Evolutionary conservation across 2,113 vertebrate species (phyloP), one percentile per base, ranked within the genome.

Genomic region (Amphiprion ocellaris): DNA sequence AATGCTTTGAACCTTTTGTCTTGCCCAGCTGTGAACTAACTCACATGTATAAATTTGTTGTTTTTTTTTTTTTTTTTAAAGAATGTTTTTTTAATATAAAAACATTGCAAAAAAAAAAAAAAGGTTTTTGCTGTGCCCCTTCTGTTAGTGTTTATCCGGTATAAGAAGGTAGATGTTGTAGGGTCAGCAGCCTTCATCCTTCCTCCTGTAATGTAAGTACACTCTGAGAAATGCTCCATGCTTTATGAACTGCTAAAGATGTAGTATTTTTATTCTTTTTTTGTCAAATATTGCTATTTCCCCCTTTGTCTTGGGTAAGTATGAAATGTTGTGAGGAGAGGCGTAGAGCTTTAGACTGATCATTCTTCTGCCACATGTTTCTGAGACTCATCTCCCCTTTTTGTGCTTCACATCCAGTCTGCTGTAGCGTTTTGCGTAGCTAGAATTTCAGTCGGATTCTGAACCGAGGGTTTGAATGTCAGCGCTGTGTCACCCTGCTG

Each of bases 141-240:
- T 97, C 95, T 97, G 96, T 97, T 96, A 95, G 96, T 96, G 95
- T 97, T 95, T 95, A 96, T 95, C 96, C 95, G 96, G 93, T 81
- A 71, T 90, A 79, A 92, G 89, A 83, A 62, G 93, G 90, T 97
- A 97, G 96, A 93, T 95, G 81, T 94, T 93, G 87, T 97, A 97
- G 97, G 96, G 95, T 94, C 97, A 95, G 96, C 97, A 96, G 95
- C 97, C 96, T 90, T 96, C 97, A 95, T 95, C 97, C 96, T 94
- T 96, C 96, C 97, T 96, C 95, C 96, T 79, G 55, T 91, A 95
- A 96, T 98, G 98, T 99, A 99, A 99, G 98, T 99, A 99, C 97
- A 96, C 81, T 77, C 16, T 87, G 67, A 86, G 79, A 78, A 70
- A 86, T 79, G 72, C 78, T 73, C 81, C 46, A 89, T 92, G 91